These are phyloP conservation scores for Microcebus griseorufus DNA, from an alignment of 2,113 vertebrate genomes.

Conservation along the genomic window DNA sequence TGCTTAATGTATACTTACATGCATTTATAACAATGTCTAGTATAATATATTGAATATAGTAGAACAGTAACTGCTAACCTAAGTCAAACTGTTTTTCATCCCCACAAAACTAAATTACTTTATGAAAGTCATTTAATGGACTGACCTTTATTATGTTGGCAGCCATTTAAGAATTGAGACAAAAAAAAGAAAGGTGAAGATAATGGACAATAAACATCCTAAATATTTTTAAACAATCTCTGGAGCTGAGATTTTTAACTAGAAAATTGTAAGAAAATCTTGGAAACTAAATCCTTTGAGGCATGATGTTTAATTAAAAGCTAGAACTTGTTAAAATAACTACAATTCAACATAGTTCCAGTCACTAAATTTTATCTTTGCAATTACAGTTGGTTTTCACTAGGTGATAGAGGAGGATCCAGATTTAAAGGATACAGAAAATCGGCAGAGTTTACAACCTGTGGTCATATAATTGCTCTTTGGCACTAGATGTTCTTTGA, in stretches of 20 bases:
- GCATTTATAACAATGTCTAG: not conserved
- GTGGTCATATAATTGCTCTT: not conserved
- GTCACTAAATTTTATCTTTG: slow-evolving; percentile 43
- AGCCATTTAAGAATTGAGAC: not conserved
- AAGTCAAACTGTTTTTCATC: not conserved
- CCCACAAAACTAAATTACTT: not conserved
- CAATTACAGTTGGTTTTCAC: not conserved
- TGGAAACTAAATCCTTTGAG: slow-evolving; percentile 41
- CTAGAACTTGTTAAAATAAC: slow-evolving; percentile 50
- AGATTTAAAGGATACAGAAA: not conserved
- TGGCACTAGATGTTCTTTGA: not conserved
- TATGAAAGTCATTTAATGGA: not conserved
- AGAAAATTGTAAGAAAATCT: slow-evolving; percentile 38
- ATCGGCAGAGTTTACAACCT: not conserved
- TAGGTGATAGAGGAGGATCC: not conserved
- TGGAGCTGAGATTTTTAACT: not conserved
- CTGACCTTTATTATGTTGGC: not conserved
- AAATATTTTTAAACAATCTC: not conserved
- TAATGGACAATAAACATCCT: not conserved
- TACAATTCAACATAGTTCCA: not conserved
- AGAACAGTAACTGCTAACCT: not conserved
- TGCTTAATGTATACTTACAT: not conserved
- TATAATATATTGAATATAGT: not conserved
- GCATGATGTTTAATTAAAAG: not conserved
- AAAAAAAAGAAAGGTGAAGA: not conserved